A percentile compares a stretch with the other conserved stretches of the same genome.
phyloP scores from a whole-genome alignment of 2,888 invertebrate genomes.

The Falcaria lacertinaria region DNA sequence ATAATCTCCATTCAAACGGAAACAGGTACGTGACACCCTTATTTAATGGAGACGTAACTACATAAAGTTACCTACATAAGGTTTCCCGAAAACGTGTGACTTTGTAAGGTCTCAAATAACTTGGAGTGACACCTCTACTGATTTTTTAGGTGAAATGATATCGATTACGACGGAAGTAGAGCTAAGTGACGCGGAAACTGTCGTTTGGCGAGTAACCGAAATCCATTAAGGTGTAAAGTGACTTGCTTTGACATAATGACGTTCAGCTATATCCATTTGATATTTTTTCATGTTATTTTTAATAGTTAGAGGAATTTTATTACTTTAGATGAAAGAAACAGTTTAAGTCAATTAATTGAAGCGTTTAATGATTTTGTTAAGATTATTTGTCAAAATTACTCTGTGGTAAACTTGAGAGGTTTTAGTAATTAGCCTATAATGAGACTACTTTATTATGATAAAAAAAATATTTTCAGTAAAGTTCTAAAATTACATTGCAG shows the following conservation, averaged over 20 bases:
- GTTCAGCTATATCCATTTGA: slow-evolving; percentile 27
- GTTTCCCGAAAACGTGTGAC: slow-evolving; percentile 24
- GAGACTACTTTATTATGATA: no score
- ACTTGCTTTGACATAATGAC: slow-evolving; percentile 55
- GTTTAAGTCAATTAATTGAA: no score
- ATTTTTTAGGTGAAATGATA: slow-evolving; percentile 67
- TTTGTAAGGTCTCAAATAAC: slow-evolving; percentile 41
- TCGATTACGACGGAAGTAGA: slow-evolving; percentile 72
- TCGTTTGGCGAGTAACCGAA: slow-evolving; percentile 60
- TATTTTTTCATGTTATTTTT: slow-evolving; percentile 26
- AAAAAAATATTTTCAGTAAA: no score
- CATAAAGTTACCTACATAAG: slow-evolving; percentile 13
- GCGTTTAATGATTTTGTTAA: no score
- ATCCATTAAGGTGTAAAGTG: slow-evolving; percentile 69
- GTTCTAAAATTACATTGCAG: no score
- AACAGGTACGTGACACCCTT: not conserved
- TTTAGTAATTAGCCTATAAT: no score
- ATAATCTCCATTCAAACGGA: not conserved
- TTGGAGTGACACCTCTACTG: slow-evolving; percentile 49
- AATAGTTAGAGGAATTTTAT: no score
- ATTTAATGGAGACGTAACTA: slow-evolving; percentile 1
- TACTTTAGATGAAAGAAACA: no score
- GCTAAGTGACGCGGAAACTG: slow-evolving; percentile 72
- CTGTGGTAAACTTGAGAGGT: no score
- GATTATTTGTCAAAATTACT: no score